phyloP scores from a whole-genome alignment of 2,888 invertebrate genomes.

The Diadromus collaris region DNA sequence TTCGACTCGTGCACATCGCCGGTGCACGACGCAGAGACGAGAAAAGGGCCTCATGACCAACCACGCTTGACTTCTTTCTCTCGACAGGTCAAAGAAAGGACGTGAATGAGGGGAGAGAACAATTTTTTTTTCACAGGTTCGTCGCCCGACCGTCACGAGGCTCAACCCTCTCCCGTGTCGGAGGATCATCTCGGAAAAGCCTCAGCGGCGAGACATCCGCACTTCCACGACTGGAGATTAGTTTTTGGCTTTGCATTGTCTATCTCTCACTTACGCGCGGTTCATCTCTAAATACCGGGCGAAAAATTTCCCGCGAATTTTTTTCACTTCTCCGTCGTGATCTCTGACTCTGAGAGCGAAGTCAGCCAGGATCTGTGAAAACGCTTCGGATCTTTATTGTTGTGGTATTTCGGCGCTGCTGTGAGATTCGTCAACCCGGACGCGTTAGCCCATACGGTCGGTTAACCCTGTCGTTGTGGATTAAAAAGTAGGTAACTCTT shows the following conservation, averaged over 20 bases:
- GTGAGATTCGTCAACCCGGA: slow-evolving; percentile 25
- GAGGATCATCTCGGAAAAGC: slow-evolving; percentile 62
- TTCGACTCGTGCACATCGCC: slow-evolving; percentile 18
- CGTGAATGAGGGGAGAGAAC: slow-evolving; percentile 30
- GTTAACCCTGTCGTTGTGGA: slow-evolving; percentile 13
- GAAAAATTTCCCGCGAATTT: slow-evolving; percentile 30
- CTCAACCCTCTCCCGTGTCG: slow-evolving; percentile 62
- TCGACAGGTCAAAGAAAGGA: slow-evolving; percentile 10
- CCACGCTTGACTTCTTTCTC: slow-evolving; percentile 59
- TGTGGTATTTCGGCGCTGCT: neutral
- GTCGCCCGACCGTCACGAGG: slow-evolving; percentile 26
- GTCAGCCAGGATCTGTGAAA: slow-evolving; percentile 24
- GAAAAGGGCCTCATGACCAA: slow-evolving; percentile 18
- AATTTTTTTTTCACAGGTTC: slow-evolving; percentile 49
- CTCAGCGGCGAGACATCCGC: slow-evolving; percentile 23
- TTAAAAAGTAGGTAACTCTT: slow-evolving; percentile 12
- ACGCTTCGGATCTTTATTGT: slow-evolving; percentile 35
- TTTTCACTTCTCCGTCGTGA: slow-evolving; percentile 14
- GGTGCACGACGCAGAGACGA: neutral
- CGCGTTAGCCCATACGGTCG: slow-evolving; percentile 29
- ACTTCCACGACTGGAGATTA: slow-evolving; percentile 41
- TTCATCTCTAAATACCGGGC: neutral
- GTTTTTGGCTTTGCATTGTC: slow-evolving; percentile 39
- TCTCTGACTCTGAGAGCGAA: slow-evolving; percentile 26
- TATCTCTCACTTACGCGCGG: slow-evolving; percentile 14